Evolutionary conservation across 2,113 vertebrate species (phyloP).

Genomic region (Hippopotamus amphibius): DNA sequence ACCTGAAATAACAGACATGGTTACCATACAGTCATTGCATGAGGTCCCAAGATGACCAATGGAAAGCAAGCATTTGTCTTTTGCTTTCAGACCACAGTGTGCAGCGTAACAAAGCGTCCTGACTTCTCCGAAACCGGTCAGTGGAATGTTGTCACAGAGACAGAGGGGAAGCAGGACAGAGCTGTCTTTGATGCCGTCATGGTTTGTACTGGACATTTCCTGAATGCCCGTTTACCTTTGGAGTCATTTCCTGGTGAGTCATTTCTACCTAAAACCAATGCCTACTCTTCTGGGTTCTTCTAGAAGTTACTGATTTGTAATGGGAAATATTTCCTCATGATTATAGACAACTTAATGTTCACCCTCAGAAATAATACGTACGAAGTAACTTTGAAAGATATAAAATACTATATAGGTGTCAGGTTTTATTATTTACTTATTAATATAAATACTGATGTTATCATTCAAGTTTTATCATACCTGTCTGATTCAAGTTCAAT

Average conservation of each 20-base stretch:
- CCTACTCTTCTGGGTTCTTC: not conserved
- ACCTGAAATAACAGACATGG: not conserved
- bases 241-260: constrained; percentile 91
- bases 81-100: constrained; percentile 89
- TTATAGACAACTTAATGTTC: not conserved
- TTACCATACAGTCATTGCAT: too few species aligned
- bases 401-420: not conserved
- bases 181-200: constrained; percentile 93
- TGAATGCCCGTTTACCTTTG: constrained; percentile 87
- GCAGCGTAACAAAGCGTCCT: constrained; percentile 84
- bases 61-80: not conserved
- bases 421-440: not conserved
- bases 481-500: not conserved
- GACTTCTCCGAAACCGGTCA: constrained; percentile 91
- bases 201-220: constrained; percentile 92
- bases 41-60: not conserved
- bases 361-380: not conserved
- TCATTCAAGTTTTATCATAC: not conserved
- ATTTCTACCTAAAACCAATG: not conserved
- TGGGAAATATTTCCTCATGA: not conserved
- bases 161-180: constrained; percentile 66
- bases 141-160: constrained; percentile 92
- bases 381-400: not conserved
- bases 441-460: not conserved
- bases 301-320: not conserved